Percentiles rank a stretch among this genome's conserved stretches.
Evolutionary conservation across 2,797 vertebrate species (phyloP).

Genomic region (Rhynchotus rufescens): DNA sequence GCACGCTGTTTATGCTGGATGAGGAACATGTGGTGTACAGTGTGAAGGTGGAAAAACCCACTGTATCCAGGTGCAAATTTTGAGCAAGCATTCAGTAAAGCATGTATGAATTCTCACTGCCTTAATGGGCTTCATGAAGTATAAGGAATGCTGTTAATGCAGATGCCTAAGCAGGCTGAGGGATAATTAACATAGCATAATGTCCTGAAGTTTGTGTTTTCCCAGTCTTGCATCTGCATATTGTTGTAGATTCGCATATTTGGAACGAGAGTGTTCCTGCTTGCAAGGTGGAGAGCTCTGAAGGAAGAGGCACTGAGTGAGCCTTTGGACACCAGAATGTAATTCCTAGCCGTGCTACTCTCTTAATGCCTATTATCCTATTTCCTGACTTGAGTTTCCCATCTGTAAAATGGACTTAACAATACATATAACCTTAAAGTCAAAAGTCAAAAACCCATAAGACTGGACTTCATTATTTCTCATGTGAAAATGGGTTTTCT

Average conservation of each 20-base stretch:
- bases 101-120: background rate
- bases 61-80: constrained; percentile 59
- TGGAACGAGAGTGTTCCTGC: background rate
- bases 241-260: background rate
- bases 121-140: constrained; percentile 17
- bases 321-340: background rate
- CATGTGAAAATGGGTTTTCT: background rate
- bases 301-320: background rate
- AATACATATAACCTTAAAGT: background rate
- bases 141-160: background rate
- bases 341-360: background rate
- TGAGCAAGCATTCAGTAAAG: constrained; percentile 14
- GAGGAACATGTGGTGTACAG: constrained; percentile 55
- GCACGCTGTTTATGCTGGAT: constrained; percentile 50
- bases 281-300: background rate
- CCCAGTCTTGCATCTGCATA: background rate
- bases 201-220: background rate
- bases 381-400: background rate
- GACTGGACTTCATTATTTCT: background rate
- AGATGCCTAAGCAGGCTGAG: background rate
- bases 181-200: background rate
- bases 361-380: background rate
- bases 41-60: constrained; percentile 53
- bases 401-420: background rate
- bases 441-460: background rate